A percentile compares a stretch with the other conserved stretches of the same genome.
Evolutionary conservation across 1,140 invertebrate species (phyloP).

Genomic region (Drosophila repleta): DNA sequence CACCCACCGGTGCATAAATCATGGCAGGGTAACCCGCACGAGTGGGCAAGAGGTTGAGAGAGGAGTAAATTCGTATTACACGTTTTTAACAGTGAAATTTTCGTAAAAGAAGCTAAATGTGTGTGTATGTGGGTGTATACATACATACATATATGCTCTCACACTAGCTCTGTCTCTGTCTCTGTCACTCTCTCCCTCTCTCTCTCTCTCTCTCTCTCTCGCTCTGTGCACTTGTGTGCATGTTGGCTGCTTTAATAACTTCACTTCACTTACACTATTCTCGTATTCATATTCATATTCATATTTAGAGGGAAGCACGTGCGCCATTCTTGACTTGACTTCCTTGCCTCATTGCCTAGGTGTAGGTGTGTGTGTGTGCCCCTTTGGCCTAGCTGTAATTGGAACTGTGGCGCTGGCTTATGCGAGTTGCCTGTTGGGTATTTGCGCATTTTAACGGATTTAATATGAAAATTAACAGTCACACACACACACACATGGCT

Average conservation of each 20-base stretch:
- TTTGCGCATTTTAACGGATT: slow-evolving; percentile 82
- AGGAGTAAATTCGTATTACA: slow-evolving; percentile 46
- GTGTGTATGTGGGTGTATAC: slow-evolving; percentile 38
- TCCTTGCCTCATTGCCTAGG: slow-evolving; percentile 30
- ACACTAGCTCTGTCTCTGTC: too few relatives aligned
- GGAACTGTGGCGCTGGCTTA: slow-evolving; percentile 13
- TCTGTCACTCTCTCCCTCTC: too few relatives aligned
- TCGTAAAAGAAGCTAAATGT: slow-evolving; percentile 67
- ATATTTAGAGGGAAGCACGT: slow-evolving; percentile 43
- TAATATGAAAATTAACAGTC: slow-evolving; percentile 82
- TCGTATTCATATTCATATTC: slow-evolving; percentile 58
- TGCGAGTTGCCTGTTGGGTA: slow-evolving; percentile 73
- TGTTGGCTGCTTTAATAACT: slow-evolving; percentile 72
- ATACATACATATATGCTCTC: too few relatives aligned
- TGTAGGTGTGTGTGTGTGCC: slow-evolving; percentile 5
- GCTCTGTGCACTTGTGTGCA: slow-evolving; percentile 26
- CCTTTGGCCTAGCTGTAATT: slow-evolving; percentile 6
- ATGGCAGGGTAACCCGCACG: slow-evolving; percentile 17
- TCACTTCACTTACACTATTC: slow-evolving; percentile 79
- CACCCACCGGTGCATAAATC: slow-evolving; percentile 41
- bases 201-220: neutral
- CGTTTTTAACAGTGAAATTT: slow-evolving; percentile 59
- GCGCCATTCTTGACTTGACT: slow-evolving; percentile 43
- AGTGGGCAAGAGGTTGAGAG: neutral
- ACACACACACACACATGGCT: slow-evolving; percentile 37